Base-by-base conservation (phyloP, 92 coral and sea anemone genomes). In the Siderastrea siderea region DNA sequence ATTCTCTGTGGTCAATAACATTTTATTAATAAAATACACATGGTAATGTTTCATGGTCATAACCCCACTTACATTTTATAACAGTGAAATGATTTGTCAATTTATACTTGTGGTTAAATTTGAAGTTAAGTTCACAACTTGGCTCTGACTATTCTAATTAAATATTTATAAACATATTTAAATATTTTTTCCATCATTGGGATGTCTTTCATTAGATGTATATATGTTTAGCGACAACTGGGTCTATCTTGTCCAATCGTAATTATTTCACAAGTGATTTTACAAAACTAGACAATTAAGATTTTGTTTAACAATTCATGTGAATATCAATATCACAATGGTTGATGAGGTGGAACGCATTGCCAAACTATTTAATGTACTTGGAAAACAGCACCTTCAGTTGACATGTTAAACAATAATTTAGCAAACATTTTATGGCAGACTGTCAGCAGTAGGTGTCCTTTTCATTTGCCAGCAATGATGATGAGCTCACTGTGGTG, bases 401-500 rank as follows among this genome's bases (percentile, higher is more conserved):
- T 26, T 26, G 38, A 26, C 38, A 26, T 26, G 38, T 26, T 26
- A 26, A 26, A 26, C 38, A 26, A 26, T 26, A 26, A 26, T 26
- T 26, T 26, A 26, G 38, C 38, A 26, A 26, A 26, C 38, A 26
- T 26, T 26, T 26, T 26, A 26, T 26, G 0, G 38, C 38, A 26
- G 38, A 26, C 38, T 26, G 0, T 84, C 87, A 84, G 65, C 87
- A 84, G 14, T 73, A 16, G 3, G 87, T 73, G 52, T 51, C 45
- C 70, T 26, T 60, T 50, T 84, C 81, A 11, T n/a, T 59, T 3
- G 50, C 73, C 49, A 52, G 7, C 26, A 82, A 46, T 7, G 87
- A 84, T 0, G 87, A 84, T 48, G 62, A 47, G 17, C 87, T 84
- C 52, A 74, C 73, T 19, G 81, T 73, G 38, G 72, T 84, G 53